Evolutionary conservation across 2,797 vertebrate genomes (phyloP).

Genomic region (Crocidura indochinensis): DNA sequence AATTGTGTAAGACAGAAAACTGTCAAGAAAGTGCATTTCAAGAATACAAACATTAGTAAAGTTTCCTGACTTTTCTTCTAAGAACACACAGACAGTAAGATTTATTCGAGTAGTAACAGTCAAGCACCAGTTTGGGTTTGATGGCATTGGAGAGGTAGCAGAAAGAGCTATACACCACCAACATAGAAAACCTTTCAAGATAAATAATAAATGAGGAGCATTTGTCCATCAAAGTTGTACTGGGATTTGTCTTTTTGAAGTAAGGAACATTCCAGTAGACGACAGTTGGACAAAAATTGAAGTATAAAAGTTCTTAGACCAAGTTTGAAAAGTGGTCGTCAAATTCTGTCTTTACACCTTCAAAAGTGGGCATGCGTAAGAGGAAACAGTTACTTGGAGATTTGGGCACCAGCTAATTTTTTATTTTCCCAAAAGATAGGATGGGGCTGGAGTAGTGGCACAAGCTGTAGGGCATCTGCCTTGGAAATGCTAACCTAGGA

Average conservation of each 20-base stretch:
- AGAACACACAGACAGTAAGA: background rate
- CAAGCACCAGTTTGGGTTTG: background rate
- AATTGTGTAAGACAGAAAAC: background rate
- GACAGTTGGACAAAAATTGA: background rate
- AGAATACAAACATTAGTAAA: background rate
- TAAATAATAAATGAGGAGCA: no score
- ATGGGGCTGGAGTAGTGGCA: no score
- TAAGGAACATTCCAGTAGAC: background rate
- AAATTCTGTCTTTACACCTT: background rate
- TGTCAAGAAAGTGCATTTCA: background rate
- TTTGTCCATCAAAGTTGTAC: background rate
- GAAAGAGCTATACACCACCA: background rate
- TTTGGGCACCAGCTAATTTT: background rate
- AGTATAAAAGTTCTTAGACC: background rate
- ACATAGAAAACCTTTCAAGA: background rate
- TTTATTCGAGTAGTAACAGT: background rate
- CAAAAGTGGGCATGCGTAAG: background rate
- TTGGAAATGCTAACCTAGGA: no score
- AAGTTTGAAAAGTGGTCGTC: background rate
- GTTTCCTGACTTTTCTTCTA: background rate
- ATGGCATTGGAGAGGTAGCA: background rate
- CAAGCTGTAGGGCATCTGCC: no score
- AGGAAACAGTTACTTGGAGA: background rate
- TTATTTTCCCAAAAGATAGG: background rate
- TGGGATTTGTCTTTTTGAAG: background rate